These are phyloP conservation scores for Eupithecia dodoneata DNA, from an alignment of 2,888 invertebrate genomes.

Conservation along the genomic window DNA sequence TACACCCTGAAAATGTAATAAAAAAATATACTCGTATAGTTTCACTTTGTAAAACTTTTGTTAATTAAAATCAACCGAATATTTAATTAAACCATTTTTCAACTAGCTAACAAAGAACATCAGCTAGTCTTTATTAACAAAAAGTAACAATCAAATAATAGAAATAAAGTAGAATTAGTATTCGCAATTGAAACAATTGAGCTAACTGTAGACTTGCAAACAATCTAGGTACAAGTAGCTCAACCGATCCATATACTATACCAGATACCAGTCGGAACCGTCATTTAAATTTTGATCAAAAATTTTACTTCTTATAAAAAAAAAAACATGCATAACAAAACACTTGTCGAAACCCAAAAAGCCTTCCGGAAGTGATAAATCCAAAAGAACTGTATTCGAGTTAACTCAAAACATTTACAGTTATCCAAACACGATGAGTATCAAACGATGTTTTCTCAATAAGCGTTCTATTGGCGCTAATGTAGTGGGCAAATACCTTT, in stretches of 20 bases:
- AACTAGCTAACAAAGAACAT: neutral
- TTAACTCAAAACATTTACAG: slow-evolving; percentile 13
- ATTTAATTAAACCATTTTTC: neutral
- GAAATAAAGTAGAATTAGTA: no score
- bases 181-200: no score
- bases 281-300: neutral
- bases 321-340: neutral
- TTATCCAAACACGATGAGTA: slow-evolving; percentile 27
- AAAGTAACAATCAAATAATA: no score
- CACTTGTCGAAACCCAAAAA: neutral
- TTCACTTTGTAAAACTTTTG: no score
- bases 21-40: no score
- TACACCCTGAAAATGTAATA: no score
- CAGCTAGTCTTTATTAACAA: no score
- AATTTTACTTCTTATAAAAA: neutral
- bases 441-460: slow-evolving; percentile 31
- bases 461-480: slow-evolving; percentile 33
- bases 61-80: no score
- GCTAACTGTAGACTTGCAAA: no score
- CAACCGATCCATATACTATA: no score
- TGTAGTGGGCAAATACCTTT: slow-evolving; percentile 37
- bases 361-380: slow-evolving; percentile 25
- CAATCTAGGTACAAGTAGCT: no score
- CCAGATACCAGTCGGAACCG: no score
- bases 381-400: slow-evolving; percentile 11